Conservation (phyloP, 2,797 vertebrate genomes). For the Martes flavigula region DNA sequence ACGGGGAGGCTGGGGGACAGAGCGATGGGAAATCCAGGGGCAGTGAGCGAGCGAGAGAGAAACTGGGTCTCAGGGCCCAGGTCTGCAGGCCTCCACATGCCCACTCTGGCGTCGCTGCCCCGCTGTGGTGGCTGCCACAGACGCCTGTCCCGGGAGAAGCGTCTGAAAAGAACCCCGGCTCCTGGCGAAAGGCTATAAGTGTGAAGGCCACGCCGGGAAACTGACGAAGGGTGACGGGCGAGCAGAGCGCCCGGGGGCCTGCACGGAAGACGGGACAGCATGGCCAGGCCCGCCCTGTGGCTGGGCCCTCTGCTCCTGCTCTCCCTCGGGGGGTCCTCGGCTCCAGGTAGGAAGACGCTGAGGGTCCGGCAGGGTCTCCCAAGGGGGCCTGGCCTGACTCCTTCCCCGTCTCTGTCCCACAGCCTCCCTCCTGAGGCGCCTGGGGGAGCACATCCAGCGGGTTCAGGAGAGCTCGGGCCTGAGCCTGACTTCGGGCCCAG, state of each 20-base stretch:
- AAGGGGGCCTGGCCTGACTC: not conserved
- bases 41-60: not conserved
- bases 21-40: not conserved
- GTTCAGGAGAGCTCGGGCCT: constrained; percentile 18
- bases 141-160: constrained; percentile 30
- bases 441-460: constrained; percentile 58
- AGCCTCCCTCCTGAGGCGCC: constrained; percentile 73
- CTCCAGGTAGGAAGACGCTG: not conserved
- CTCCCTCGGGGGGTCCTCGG: not conserved
- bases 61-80: not conserved
- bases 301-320: constrained; percentile 31
- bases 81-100: not conserved
- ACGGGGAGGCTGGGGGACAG: not conserved
- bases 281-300: not conserved
- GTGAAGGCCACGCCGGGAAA: not conserved
- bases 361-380: not conserved
- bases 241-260: not conserved
- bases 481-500: accelerated
- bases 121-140: constrained; percentile 28
- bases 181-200: not conserved
- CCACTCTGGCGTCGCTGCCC: not conserved
- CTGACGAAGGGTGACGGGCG: not conserved
- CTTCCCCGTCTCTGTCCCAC: not conserved
- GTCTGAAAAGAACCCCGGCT: not conserved
- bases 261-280: not conserved